Conservation (phyloP, 2,797 vertebrate species). For the Glossophaga mutica region DNA sequence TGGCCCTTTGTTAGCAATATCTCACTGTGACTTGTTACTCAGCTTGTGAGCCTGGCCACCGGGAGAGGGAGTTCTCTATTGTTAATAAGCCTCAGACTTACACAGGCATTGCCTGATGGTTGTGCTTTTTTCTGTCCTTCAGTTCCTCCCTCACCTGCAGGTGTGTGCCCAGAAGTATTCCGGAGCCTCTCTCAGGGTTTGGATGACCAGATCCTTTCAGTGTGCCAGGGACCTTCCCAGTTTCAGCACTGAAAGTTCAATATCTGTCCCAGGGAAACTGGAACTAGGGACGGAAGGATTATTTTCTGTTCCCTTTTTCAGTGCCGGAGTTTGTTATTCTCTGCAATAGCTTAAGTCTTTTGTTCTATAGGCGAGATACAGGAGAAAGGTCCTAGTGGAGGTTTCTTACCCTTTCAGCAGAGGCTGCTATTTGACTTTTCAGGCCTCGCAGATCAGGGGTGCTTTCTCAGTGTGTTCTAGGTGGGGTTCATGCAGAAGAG, state of each 20-base stretch:
- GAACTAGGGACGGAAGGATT: background rate
- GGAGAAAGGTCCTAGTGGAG: background rate
- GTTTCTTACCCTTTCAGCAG: background rate
- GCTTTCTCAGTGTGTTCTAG: background rate
- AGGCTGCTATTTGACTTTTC: background rate
- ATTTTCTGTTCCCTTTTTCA: constrained; percentile 9
- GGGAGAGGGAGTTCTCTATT: background rate
- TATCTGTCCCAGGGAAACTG: background rate
- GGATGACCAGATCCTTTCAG: background rate
- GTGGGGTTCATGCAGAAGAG: background rate
- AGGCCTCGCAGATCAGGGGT: fast-evolving
- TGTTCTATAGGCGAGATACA: background rate
- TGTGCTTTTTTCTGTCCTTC: background rate
- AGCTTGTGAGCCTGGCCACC: background rate
- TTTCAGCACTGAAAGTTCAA: background rate
- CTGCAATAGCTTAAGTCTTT: background rate
- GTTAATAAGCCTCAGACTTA: background rate
- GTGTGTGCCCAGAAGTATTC: background rate
- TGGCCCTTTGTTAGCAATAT: background rate
- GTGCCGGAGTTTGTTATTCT: background rate
- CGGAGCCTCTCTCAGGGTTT: background rate
- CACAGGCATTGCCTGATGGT: background rate
- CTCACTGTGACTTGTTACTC: background rate
- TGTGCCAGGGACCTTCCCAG: background rate
- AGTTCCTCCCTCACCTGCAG: no score